Base-by-base conservation (phyloP, 1,140 invertebrate genomes). In the Ephestia elutella region DNA sequence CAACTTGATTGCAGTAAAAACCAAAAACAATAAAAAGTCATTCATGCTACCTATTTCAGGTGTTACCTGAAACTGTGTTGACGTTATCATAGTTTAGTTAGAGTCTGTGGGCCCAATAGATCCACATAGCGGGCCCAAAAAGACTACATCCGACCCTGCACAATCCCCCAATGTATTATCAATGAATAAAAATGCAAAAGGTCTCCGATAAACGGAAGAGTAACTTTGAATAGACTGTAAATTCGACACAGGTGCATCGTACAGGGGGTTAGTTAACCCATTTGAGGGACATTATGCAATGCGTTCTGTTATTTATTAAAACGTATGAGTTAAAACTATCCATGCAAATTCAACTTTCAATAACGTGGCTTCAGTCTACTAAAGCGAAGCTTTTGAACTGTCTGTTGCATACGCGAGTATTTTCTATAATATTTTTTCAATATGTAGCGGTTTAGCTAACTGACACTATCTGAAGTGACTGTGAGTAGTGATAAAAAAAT, bases 101-200 rank as follows among this genome's bases (percentile, higher is more conserved):
- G n/a, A n/a, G n/a, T n/a, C 21, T 25, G 2, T 25, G 21, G 21
- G 21, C 21, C 21, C 21, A 25, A 25, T 3, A 25, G 7, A 25
- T 25, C 21, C 21, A n/a, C n/a, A n/a, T n/a, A n/a, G n/a, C n/a
- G 21, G 7, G 21, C 21, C 2, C 21, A 25, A 25, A 25, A n/a
- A n/a, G n/a, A n/a, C n/a, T n/a, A n/a, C n/a, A n/a, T 25, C 2
- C 21, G 21, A 7, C 21, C 7, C 21, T 25, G 21, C 7, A 3
- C 32, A 35, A 9, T 10, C 8, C 32, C 32, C 49, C 9, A 2
- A n/a, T 19, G 21, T 65, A 68, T 76, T 71, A 80, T 70, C n/a
- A 65, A 69, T 68, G 75, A 78, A 71, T 73, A 78, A 82, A 81
- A 81, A 77, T 81, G 71, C 68, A 80, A 80, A 82, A 72, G 68